A percentile compares a stretch with the other conserved stretches of the same genome.
Conservation (phyloP, 2,113 vertebrate genomes). For the Marcusenius ussheri region DNA sequence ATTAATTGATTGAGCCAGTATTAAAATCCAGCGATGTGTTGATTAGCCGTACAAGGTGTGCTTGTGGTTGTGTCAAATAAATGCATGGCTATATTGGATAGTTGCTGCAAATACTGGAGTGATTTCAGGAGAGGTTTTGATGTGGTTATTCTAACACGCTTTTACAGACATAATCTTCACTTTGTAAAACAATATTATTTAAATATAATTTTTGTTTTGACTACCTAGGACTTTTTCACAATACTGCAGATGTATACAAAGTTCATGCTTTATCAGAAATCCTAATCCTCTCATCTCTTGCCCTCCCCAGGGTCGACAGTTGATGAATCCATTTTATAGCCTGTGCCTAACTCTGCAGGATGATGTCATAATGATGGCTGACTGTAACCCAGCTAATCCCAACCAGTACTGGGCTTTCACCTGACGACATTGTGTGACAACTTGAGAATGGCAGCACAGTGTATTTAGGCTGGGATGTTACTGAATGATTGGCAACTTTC, state of each 20-base stretch:
- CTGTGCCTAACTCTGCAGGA: constrained; percentile 55
- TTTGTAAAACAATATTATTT: no score
- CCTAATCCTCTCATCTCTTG: neutral
- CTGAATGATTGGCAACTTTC: neutral
- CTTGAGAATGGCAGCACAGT: neutral
- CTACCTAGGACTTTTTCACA: neutral
- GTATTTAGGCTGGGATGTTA: neutral
- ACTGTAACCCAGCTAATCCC: constrained; percentile 52
- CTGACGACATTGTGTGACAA: constrained; percentile 31
- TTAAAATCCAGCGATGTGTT: neutral
- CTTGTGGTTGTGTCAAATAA: neutral
- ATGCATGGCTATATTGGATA: neutral
- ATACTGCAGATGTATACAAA: neutral
- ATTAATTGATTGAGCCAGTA: neutral
- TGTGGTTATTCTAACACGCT: no score
- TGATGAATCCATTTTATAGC: constrained; percentile 56
- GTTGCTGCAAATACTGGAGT: neutral
- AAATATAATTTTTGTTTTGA: neutral
- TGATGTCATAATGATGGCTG: constrained; percentile 47
- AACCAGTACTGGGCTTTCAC: constrained; percentile 68
- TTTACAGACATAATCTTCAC: no score
- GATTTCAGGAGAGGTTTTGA: neutral
- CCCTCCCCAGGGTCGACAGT: constrained; percentile 51
- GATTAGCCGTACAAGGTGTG: neutral
- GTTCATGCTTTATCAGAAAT: neutral